phyloP scores from a whole-genome alignment of 1,140 invertebrate genomes.

The Colletes latitarsis region DNA sequence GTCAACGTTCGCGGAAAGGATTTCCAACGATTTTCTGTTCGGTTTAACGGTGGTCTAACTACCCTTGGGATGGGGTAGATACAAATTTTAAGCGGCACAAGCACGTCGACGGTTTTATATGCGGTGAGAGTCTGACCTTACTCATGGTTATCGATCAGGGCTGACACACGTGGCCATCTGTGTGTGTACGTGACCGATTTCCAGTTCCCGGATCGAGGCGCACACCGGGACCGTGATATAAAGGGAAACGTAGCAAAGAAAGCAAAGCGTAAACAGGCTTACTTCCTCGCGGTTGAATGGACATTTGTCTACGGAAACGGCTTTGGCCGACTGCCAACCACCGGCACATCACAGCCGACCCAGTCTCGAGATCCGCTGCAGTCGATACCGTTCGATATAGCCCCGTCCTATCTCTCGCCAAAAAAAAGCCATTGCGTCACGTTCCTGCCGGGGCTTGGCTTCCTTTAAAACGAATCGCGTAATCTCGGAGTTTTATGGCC shows the following conservation, averaged over 20 bases:
- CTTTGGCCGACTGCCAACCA: slow-evolving; percentile 56
- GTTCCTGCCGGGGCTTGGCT: neutral
- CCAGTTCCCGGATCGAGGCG: slow-evolving; percentile 14
- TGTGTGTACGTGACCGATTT: slow-evolving; percentile 51
- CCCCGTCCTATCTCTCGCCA: neutral
- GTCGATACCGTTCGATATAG: slow-evolving; percentile 54
- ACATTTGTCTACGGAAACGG: slow-evolving; percentile 67
- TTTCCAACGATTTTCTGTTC: no score
- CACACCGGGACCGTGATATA: slow-evolving; percentile 26
- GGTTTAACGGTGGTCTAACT: neutral
- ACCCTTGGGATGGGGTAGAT: neutral
- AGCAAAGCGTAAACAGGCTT: slow-evolving; percentile 63
- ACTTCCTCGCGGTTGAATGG: slow-evolving; percentile 58
- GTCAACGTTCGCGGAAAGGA: no score
- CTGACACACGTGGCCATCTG: neutral
- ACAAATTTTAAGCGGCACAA: neutral
- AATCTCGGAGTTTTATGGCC: slow-evolving; percentile 32
- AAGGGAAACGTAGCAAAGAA: slow-evolving; percentile 52
- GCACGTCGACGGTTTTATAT: neutral
- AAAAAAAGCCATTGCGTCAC: slow-evolving; percentile 7
- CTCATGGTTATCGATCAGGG: slow-evolving; percentile 22
- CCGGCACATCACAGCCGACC: slow-evolving; percentile 61
- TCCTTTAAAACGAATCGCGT: slow-evolving; percentile 27
- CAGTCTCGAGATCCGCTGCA: slow-evolving; percentile 43
- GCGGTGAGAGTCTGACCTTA: slow-evolving; percentile 20